A percentile compares a stretch with the other conserved stretches of the same genome.
These are phyloP conservation scores for Philotrypesis tridentata DNA, from an alignment of 1,140 invertebrate species.

Conservation along the genomic window DNA sequence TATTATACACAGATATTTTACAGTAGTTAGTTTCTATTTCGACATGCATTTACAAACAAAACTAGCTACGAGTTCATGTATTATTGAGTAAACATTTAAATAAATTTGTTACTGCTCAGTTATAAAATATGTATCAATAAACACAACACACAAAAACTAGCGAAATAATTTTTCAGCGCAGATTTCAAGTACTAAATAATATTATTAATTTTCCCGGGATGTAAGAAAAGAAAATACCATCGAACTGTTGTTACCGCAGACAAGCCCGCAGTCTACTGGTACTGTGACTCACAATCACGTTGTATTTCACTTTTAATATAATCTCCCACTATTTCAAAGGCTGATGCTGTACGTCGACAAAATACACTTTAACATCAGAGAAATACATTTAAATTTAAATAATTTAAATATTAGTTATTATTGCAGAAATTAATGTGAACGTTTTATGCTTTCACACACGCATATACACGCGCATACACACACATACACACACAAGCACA, in stretches of 20 bases:
- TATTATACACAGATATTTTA: not conserved
- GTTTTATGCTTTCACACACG: too few relatives aligned
- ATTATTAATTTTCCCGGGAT: not conserved
- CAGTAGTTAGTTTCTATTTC: too few relatives aligned
- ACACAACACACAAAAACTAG: not conserved
- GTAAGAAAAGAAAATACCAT: not conserved
- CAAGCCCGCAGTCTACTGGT: conserved; percentile 56
- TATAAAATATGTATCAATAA: not conserved
- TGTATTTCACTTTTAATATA: conserved; percentile 63
- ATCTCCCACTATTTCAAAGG: conserved; percentile 58
- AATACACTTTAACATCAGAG: not conserved
- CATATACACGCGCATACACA: too few relatives aligned
- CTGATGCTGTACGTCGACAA: not conserved
- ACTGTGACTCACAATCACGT: conserved; percentile 66
- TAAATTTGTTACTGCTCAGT: not conserved
- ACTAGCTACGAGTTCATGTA: not conserved
- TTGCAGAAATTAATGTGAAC: too few relatives aligned
- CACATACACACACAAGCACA: too few relatives aligned
- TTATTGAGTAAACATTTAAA: not conserved
- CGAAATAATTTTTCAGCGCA: not conserved
- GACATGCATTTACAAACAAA: not conserved
- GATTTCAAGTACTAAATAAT: not conserved
- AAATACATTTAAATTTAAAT: too few relatives aligned
- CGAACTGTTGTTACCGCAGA: not conserved
- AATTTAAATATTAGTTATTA: too few relatives aligned